A percentile compares a stretch with the other conserved stretches of the same genome.
Conservation (phyloP, 2,113 vertebrate species). For the Grus americana region DNA sequence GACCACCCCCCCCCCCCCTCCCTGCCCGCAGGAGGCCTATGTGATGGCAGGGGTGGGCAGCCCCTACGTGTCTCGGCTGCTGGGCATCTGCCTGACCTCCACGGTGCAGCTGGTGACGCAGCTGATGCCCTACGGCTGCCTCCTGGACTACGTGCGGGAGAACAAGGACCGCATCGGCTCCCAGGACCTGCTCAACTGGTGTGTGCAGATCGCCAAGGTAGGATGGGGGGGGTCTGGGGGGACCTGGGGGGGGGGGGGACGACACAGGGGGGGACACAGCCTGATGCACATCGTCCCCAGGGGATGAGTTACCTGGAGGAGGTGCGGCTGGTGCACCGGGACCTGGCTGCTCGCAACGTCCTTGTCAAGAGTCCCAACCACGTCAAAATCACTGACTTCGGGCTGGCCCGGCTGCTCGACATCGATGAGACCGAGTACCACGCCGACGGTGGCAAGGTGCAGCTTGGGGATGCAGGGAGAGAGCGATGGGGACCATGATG, state of each 20-base stretch:
- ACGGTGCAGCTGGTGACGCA: conserved; percentile 98
- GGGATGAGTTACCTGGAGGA: conserved; percentile 98
- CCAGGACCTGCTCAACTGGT: conserved; percentile 96
- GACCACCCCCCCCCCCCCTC: neutral
- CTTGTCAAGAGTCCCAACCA: conserved; percentile 95
- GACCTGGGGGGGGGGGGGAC: neutral
- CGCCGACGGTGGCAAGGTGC: conserved; percentile 93
- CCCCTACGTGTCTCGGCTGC: conserved; percentile 90
- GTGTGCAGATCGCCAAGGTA: conserved; percentile 98
- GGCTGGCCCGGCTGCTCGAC: conserved; percentile 91
- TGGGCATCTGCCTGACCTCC: conserved; percentile 97
- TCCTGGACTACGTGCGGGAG: conserved; percentile 93
- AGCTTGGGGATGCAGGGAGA: neutral
- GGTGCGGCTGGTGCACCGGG: conserved; percentile 92
- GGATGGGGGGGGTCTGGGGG: neutral
- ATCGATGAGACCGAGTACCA: conserved; percentile 97
- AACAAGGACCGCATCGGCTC: conserved; percentile 92
- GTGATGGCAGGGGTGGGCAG: conserved; percentile 97
- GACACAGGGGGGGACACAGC: neutral
- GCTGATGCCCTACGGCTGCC: conserved; percentile 97
- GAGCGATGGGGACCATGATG: rapidly evolving
- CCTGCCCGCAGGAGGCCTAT: conserved; percentile 86
- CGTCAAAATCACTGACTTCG: conserved; percentile 97
- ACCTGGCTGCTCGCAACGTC: conserved; percentile 93
- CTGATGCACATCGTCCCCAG: conserved; percentile 51